Percentiles rank a stretch among this genome's conserved stretches.
These are phyloP conservation scores for Portevinia maculata DNA, from an alignment of 2,888 invertebrate genomes.

Conservation along the genomic window DNA sequence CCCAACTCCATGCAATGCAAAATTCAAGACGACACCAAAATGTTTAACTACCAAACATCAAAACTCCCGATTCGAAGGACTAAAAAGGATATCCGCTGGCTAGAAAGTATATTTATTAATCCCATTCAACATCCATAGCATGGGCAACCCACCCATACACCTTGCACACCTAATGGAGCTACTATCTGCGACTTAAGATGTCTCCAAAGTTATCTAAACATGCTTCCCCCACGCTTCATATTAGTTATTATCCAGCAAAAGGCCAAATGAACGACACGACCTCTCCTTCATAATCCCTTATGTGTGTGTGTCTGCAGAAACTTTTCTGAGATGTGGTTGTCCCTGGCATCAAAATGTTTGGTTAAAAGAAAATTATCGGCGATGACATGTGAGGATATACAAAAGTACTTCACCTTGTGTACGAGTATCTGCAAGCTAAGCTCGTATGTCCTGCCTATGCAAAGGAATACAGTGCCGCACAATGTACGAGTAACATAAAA, in stretches of 20 bases:
- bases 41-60: constrained; percentile 55
- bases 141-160: neutral
- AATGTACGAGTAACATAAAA: constrained; percentile 29
- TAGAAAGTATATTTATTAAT: constrained; percentile 63
- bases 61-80: constrained; percentile 52
- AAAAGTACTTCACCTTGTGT: constrained; percentile 24
- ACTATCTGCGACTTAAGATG: constrained; percentile 63
- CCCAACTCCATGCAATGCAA: constrained; percentile 7
- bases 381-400: constrained; percentile 72
- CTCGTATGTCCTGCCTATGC: constrained; percentile 6
- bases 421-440: neutral
- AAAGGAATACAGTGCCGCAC: constrained; percentile 30
- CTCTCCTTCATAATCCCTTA: constrained; percentile 67
- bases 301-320: constrained; percentile 27
- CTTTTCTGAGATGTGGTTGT: constrained; percentile 71
- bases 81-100: constrained; percentile 59
- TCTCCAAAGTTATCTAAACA: constrained; percentile 69
- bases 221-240: constrained; percentile 37
- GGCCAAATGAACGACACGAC: constrained; percentile 17
- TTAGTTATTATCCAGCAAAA: constrained; percentile 12
- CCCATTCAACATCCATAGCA: constrained; percentile 32
- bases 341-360: constrained; percentile 72
- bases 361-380: constrained; percentile 73
- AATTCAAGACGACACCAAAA: constrained; percentile 47
- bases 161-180: constrained; percentile 34